A percentile compares a stretch with the other conserved stretches of the same genome.
Conservation (phyloP, 2,113 vertebrate species). For the Burhinus oedicnemus region DNA sequence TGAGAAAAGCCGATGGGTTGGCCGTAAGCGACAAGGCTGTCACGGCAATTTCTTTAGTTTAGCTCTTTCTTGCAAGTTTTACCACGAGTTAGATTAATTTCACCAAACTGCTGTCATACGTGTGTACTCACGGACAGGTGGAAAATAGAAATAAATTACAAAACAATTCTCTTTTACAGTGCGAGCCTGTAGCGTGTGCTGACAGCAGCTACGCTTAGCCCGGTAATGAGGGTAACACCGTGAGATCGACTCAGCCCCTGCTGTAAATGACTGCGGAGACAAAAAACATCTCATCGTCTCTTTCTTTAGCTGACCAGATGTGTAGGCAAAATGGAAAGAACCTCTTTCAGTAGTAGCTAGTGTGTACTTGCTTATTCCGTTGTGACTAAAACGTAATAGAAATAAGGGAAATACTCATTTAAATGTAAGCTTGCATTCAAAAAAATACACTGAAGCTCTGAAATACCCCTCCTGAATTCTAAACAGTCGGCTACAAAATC, state of each 20-base stretch:
- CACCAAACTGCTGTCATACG: rapidly evolving
- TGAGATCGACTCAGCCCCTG: background rate
- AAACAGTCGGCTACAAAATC: background rate
- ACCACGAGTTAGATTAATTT: background rate
- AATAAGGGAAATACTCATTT: background rate
- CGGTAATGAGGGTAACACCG: background rate
- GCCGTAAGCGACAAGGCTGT: too few species aligned
- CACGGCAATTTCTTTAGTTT: too few species aligned
- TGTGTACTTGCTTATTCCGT: background rate
- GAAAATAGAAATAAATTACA: background rate
- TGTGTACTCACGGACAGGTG: rapidly evolving
- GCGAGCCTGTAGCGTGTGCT: background rate
- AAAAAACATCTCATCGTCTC: background rate
- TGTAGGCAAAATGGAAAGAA: background rate
- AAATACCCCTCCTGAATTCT: background rate
- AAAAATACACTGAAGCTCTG: background rate
- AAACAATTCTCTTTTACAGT: background rate
- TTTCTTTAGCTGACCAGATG: background rate
- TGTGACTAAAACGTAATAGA: background rate
- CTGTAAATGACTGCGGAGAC: background rate
- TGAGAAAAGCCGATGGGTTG: too few species aligned
- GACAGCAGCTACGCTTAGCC: background rate
- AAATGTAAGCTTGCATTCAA: background rate
- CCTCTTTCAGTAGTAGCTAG: background rate
- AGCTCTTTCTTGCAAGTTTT: background rate